Conservation (phyloP, 2,888 invertebrate genomes). For the Scaptomyza flava region DNA sequence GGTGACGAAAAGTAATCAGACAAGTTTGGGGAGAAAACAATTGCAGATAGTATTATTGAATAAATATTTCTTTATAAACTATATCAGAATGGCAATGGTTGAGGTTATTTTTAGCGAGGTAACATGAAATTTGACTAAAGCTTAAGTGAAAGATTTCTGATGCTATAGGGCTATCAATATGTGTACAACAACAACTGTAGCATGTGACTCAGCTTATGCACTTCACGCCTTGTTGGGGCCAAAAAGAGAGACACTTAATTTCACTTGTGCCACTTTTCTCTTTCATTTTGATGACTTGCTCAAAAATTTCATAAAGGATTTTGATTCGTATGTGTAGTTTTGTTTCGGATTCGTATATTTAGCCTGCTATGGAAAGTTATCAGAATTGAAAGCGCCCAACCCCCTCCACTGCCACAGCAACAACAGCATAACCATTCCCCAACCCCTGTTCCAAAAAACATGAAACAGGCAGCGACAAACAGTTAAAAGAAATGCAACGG, state of each 20-base stretch:
- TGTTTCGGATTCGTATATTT: slow-evolving; percentile 25
- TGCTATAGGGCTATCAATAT: no score
- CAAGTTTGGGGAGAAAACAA: no score
- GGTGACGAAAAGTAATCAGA: no score
- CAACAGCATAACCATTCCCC: neutral
- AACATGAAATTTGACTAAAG: no score
- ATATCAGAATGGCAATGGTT: no score
- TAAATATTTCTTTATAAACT: no score
- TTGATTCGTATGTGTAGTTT: slow-evolving; percentile 28
- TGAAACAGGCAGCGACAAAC: neutral
- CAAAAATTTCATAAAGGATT: slow-evolving; percentile 37
- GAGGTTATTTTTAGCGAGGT: no score
- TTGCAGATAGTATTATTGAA: no score
- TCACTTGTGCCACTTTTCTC: slow-evolving; percentile 52
- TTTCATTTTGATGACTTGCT: slow-evolving; percentile 15
- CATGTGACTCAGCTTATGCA: slow-evolving; percentile 1
- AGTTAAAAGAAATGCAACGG: slow-evolving; percentile 31
- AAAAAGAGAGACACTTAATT: slow-evolving; percentile 28
- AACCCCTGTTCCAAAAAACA: neutral
- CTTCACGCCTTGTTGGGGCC: slow-evolving; percentile 25
- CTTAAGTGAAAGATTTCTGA: no score
- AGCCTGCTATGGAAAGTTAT: slow-evolving; percentile 67
- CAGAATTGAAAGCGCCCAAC: slow-evolving; percentile 46
- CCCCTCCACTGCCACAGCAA: neutral
- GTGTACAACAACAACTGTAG: neutral